Conservation (phyloP, 2,888 invertebrate genomes). For the Parnassius orleans region DNA sequence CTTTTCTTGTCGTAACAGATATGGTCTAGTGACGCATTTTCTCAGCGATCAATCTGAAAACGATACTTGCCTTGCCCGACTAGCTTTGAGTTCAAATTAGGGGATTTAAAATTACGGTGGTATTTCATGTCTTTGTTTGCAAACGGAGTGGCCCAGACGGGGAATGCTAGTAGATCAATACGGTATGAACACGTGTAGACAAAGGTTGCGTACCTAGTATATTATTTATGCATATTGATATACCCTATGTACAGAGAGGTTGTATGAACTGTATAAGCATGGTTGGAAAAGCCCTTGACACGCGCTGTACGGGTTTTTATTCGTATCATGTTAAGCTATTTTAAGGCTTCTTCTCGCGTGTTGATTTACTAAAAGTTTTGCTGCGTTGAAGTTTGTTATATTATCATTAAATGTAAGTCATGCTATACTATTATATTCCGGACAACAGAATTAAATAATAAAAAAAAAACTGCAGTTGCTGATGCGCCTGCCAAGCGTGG, state of each 20-base stretch:
- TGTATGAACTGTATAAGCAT: neutral
- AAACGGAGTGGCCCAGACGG: neutral
- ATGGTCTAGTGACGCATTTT: no score
- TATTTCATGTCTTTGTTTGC: neutral
- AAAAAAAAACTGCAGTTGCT: no score
- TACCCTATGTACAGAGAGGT: neutral
- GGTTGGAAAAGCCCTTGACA: slow-evolving; percentile 9
- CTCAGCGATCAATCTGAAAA: no score
- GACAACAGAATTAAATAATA: no score
- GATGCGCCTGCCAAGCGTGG: no score
- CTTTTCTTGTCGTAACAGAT: no score
- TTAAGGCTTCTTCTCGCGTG: slow-evolving; percentile 15
- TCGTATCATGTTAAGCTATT: slow-evolving; percentile 3
- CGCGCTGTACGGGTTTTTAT: slow-evolving; percentile 4
- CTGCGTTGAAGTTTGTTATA: neutral
- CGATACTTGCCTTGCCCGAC: no score
- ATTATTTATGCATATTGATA: neutral
- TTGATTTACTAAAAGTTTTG: neutral
- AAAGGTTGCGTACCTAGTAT: neutral
- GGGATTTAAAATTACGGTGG: no score
- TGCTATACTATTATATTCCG: no score
- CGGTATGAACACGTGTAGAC: neutral
- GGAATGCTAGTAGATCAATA: neutral
- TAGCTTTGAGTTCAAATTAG: no score
- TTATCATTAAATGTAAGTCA: no score